Evolutionary conservation across 1,140 invertebrate genomes (phyloP).

Genomic region (Temnothorax nylanderi): DNA sequence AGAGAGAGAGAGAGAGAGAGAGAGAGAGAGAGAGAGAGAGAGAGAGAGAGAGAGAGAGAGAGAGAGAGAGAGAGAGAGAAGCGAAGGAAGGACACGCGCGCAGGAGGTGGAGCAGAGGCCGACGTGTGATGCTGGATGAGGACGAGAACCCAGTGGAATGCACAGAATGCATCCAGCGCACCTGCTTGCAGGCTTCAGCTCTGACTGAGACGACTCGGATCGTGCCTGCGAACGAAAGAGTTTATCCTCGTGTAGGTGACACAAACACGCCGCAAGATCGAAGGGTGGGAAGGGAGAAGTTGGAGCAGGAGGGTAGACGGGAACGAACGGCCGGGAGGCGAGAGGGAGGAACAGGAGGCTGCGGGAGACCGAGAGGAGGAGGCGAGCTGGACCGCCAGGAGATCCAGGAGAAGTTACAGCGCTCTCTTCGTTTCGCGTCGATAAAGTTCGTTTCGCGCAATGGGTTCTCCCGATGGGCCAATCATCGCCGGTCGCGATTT

Average conservation of each 20-base stretch:
- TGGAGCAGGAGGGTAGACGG: not conserved
- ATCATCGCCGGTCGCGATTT: not conserved
- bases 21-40: not conserved
- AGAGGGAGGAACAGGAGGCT: not conserved
- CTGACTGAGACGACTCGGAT: slow-evolving; percentile 65
- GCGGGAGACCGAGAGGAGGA: slow-evolving; percentile 3
- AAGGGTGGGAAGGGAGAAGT: not conserved
- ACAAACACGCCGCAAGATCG: not conserved
- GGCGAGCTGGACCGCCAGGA: slow-evolving; percentile 24
- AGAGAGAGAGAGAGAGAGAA: not conserved
- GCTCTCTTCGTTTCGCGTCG: not conserved
- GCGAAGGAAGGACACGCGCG: slow-evolving; percentile 45
- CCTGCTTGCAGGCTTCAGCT: slow-evolving; percentile 73
- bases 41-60: not conserved
- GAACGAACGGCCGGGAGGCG: too few relatives aligned
- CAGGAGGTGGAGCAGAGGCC: slow-evolving; percentile 61
- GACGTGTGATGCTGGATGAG: slow-evolving; percentile 75
- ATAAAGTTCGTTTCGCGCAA: not conserved
- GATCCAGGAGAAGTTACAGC: slow-evolving; percentile 27
- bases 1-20: not conserved
- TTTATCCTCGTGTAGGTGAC: slow-evolving; percentile 62
- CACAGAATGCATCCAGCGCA: slow-evolving; percentile 74
- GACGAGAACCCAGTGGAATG: slow-evolving; percentile 72
- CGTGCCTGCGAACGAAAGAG: slow-evolving; percentile 37
- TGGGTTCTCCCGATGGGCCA: slow-evolving; percentile 1